These are phyloP conservation scores for Yoshiicerus persimilis DNA, from an alignment of 1,140 invertebrate species.

Conservation along the genomic window DNA sequence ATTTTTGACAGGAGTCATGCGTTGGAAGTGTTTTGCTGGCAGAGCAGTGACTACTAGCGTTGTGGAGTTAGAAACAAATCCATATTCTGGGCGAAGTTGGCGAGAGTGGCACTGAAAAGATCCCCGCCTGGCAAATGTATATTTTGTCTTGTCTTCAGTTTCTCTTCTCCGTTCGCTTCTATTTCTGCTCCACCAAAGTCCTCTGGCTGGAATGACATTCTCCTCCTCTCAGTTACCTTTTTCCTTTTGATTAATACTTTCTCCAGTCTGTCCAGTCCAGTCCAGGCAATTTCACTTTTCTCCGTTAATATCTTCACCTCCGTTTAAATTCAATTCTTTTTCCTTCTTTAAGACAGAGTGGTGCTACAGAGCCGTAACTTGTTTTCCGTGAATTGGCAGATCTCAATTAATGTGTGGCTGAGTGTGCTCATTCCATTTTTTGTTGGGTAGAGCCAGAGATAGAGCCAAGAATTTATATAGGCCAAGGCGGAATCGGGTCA, in stretches of 20 bases:
- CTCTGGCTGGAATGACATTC: not conserved
- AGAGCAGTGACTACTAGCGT: too few species aligned
- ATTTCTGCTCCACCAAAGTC: not conserved
- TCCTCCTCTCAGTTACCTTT: not conserved
- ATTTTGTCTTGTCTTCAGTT: not conserved
- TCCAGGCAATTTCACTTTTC: not conserved
- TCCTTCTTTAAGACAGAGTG: too few species aligned
- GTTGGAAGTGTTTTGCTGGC: slow-evolving; percentile 5
- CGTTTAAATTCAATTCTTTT: too few species aligned
- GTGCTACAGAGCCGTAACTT: too few species aligned
- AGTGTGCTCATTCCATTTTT: not conserved
- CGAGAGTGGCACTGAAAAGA: not conserved
- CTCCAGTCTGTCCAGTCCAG: not conserved
- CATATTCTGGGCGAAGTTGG: not conserved
- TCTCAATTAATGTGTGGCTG: not conserved
- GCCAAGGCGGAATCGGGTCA: not conserved
- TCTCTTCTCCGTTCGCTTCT: not conserved
- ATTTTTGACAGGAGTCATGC: slow-evolving; percentile 40
- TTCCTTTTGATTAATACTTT: not conserved
- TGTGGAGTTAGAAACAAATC: not conserved
- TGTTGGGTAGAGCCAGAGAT: not conserved
- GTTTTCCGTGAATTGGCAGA: not conserved
- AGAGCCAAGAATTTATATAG: not conserved
- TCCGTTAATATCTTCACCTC: too few species aligned
- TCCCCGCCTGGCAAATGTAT: not conserved